Evolutionary conservation across 2,888 invertebrate species (phyloP).

Genomic region (Drosophila nigricruria): DNA sequence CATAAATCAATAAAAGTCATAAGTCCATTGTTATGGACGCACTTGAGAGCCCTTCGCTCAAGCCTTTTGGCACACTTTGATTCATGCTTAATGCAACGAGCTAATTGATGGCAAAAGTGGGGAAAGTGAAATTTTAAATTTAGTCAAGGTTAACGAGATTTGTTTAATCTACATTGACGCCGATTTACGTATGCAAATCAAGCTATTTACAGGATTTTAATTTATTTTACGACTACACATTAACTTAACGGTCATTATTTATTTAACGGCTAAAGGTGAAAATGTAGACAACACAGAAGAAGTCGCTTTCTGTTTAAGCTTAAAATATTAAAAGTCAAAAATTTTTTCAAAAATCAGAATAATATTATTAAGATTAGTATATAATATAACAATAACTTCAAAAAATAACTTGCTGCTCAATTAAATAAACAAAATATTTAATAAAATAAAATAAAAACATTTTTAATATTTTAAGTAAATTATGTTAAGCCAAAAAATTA

Average conservation of each 20-base stretch:
- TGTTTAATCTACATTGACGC: background rate
- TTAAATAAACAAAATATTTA: background rate
- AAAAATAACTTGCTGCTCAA: background rate
- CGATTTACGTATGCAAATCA: background rate
- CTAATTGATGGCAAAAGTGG: conserved; percentile 20
- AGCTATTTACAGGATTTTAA: background rate
- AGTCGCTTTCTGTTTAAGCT: background rate
- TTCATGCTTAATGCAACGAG: conserved; percentile 19
- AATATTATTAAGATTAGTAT: too few relatives aligned
- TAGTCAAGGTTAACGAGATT: conserved; percentile 30
- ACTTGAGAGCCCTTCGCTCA: conserved; percentile 21
- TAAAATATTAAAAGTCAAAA: background rate
- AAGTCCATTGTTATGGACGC: conserved; percentile 11
- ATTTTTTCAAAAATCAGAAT: too few relatives aligned
- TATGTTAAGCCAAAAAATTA: conserved; percentile 2
- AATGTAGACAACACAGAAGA: background rate
- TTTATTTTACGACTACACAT: background rate
- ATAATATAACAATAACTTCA: too few relatives aligned
- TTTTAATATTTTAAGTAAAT: background rate
- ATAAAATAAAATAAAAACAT: background rate
- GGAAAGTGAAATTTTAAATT: conserved; percentile 15
- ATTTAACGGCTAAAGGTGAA: background rate
- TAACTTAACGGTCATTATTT: conserved; percentile 1
- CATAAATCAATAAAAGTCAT: conserved; percentile 45
- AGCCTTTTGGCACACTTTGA: conserved; percentile 47